phyloP scores from a whole-genome alignment of 1,140 invertebrate genomes.

The Zaprionus ghesquierei region DNA sequence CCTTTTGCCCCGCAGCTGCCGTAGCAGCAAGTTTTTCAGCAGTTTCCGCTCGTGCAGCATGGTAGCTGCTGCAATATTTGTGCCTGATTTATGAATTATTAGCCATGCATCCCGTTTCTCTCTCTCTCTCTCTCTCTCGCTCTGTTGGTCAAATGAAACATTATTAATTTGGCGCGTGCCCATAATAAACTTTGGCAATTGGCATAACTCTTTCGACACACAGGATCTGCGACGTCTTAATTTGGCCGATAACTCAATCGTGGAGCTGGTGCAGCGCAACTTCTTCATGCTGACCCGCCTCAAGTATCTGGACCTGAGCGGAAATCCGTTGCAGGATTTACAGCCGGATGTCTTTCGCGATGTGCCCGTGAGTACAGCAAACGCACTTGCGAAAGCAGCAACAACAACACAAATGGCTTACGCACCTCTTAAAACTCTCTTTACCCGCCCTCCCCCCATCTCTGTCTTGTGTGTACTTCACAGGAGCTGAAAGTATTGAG shows the following conservation, averaged over 20 bases:
- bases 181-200: slow-evolving; percentile 58
- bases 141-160: slow-evolving; percentile 39
- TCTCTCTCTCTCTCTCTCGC: background rate
- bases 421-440: slow-evolving; percentile 10
- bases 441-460: background rate
- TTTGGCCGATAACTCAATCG: slow-evolving; percentile 88
- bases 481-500: slow-evolving; percentile 87
- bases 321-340: slow-evolving; percentile 88
- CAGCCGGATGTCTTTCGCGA: slow-evolving; percentile 91
- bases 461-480: slow-evolving; percentile 37
- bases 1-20: slow-evolving; percentile 1
- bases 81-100: slow-evolving; percentile 73
- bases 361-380: slow-evolving; percentile 84
- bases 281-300: slow-evolving; percentile 87
- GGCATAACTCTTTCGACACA: slow-evolving; percentile 28
- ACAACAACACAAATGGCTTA: slow-evolving; percentile 7
- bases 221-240: slow-evolving; percentile 86
- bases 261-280: slow-evolving; percentile 86
- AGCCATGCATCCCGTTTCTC: slow-evolving; percentile 15
- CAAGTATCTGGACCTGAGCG: slow-evolving; percentile 88
- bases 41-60: slow-evolving; percentile 44
- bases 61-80: slow-evolving; percentile 18
- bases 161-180: slow-evolving; percentile 65
- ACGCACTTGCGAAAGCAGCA: background rate
- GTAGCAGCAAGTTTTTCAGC: slow-evolving; percentile 57